Conservation (phyloP, 2,797 vertebrate genomes). For the Sciaenops ocellatus region DNA sequence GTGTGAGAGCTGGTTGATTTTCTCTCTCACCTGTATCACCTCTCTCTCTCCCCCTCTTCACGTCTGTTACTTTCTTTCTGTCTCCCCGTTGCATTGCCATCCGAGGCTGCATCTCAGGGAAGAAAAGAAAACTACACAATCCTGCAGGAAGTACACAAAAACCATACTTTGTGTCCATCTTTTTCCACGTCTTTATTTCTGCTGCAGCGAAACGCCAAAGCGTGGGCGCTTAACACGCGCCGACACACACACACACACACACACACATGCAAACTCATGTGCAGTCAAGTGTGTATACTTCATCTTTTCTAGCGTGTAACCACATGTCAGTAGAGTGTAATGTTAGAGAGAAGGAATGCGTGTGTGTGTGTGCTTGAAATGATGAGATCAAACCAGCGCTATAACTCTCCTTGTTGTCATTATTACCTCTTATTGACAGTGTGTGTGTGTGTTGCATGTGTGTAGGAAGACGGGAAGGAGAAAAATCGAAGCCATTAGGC, state of each 20-base stretch:
- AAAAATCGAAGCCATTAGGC: conserved; percentile 50
- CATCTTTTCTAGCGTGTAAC: not conserved
- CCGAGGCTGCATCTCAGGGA: conserved; percentile 35
- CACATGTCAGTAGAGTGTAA: not conserved
- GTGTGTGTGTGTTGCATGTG: not conserved
- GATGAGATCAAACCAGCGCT: conserved; percentile 18
- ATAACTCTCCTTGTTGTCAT: conserved; percentile 26
- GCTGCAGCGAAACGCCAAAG: not conserved
- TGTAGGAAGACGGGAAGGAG: not conserved
- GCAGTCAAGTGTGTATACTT: not conserved
- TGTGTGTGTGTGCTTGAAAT: conserved; percentile 4
- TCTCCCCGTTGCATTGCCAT: conserved; percentile 43
- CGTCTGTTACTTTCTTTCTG: conserved; percentile 46
- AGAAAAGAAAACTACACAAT: conserved; percentile 10
- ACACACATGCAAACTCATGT: conserved; percentile 9
- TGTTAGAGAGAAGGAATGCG: not conserved
- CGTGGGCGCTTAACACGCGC: not conserved
- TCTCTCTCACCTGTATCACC: conserved; percentile 71
- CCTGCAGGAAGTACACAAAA: conserved; percentile 17
- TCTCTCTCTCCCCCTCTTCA: conserved; percentile 33
- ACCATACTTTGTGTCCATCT: conserved; percentile 5
- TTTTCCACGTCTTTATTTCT: not conserved
- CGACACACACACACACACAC: not conserved
- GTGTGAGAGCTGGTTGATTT: conserved; percentile 73
- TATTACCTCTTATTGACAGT: conserved; percentile 25